These are phyloP conservation scores for Siphonodentalium dalli DNA, from an alignment of 2,888 invertebrate genomes.

Conservation along the genomic window DNA sequence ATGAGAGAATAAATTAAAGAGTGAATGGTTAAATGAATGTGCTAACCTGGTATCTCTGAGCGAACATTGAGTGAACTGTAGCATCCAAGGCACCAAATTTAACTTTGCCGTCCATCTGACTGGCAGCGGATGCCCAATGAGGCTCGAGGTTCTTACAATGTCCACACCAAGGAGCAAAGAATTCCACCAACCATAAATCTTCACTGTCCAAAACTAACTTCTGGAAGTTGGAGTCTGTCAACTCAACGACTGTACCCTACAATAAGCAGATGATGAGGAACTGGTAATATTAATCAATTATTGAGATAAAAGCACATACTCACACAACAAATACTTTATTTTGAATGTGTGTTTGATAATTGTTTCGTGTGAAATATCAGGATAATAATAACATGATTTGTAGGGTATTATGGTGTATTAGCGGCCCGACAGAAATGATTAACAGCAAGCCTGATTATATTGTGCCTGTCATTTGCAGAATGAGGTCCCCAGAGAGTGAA, in stretches of 20 bases:
- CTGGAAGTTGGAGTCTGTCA: slow-evolving; percentile 96
- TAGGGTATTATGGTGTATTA: no score
- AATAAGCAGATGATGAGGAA: no score
- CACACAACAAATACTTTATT: not conserved
- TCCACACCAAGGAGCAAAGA: slow-evolving; percentile 86
- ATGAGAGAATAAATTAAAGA: no score
- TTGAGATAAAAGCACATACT: not conserved
- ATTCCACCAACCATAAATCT: slow-evolving; percentile 97
- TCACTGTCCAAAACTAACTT: slow-evolving; percentile 88
- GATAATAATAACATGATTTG: no score
- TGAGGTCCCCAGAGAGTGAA: no score
- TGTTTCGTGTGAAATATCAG: no score
- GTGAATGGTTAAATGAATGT: no score
- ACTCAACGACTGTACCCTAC: slow-evolving; percentile 91
- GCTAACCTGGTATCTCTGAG: slow-evolving; percentile 77
- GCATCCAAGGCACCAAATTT: slow-evolving; percentile 97
- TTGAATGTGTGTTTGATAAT: no score
- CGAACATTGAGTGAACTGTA: slow-evolving; percentile 84
- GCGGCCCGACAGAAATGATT: no score
- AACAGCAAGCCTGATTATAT: no score
- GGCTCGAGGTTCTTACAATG: slow-evolving; percentile 87
- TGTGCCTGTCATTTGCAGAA: no score
- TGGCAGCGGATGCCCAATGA: slow-evolving; percentile 94
- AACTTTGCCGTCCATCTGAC: slow-evolving; percentile 89
- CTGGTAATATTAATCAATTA: not conserved